Base-by-base conservation (phyloP, 2,797 vertebrate species). In the Chromobotia macracanthus region DNA sequence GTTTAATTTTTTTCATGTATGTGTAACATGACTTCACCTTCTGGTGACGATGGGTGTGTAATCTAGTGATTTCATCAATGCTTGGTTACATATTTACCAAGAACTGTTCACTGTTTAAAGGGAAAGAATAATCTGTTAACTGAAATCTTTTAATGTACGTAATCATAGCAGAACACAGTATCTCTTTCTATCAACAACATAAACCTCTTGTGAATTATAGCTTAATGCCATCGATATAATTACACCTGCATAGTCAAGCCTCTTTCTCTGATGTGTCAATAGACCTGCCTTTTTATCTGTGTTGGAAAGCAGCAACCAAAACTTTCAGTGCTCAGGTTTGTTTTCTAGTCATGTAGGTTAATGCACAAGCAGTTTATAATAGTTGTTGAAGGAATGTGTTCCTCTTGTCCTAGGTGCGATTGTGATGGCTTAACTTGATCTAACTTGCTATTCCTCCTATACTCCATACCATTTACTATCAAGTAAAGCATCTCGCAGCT, bases 281-380 rank as follows among this genome's bases (percentile, higher is more conserved):
- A 64, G 55, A 56, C 38, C 13, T 38, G 12, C 19, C 67, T 38
- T 63, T 64, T 73, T n/a, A 77, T 77, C 38, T 70, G 58, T 11
- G 58, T 82, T 72, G 84, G 77, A 85, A 84, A 83, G 64, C 79
- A 41, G 75, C 79, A 82, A 82, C 76, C 83, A 85, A 84, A 86
- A 81, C 83, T 11, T 15, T 56, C n/a, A 71, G 80, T 76, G 31
- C 31, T 6, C 31, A 35, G 31, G 31, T 35, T 35, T 35, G 31
- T 35, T 35, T 35, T 35, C 6, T 2, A 35, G 71, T 48, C 38
- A 41, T 5, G 7, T 41, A 38, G 38, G 5, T 82, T 75, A 82
- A 84, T 87, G 75, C 75, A 76, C 80, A 88, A 80, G 63, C 73
- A 83, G 68, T 78, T 60, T 60, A 73, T 44, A 38, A 19, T 79